A percentile compares a stretch with the other conserved stretches of the same genome.
Evolutionary conservation across 2,888 invertebrate species (phyloP).

Genomic region (Drosophila neoperkinsi): DNA sequence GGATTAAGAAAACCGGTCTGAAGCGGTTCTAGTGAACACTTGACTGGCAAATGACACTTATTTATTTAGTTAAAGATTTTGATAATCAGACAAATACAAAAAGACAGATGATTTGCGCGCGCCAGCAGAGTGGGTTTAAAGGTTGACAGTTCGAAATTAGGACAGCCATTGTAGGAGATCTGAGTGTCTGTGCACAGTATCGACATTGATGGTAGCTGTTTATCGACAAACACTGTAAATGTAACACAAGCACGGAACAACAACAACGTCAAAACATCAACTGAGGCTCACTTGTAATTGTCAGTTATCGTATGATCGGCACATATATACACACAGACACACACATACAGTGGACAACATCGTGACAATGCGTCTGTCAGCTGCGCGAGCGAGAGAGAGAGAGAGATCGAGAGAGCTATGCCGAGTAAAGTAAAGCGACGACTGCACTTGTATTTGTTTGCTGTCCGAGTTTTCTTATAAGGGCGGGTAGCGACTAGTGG

Average conservation of each 20-base stretch:
- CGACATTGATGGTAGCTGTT: conserved; percentile 27
- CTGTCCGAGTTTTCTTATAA: conserved; percentile 74
- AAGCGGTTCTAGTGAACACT: conserved; percentile 47
- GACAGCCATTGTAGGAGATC: conserved; percentile 41
- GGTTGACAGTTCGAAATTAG: conserved; percentile 25
- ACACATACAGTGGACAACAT: conserved; percentile 44
- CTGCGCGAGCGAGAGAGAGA: conserved; percentile 33
- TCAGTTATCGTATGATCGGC: conserved; percentile 67
- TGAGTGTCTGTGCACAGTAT: conserved; percentile 41
- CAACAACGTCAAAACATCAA: conserved; percentile 2
- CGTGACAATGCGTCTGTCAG: conserved; percentile 52
- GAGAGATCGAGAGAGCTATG: conserved; percentile 14
- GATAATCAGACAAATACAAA: conserved; percentile 47
- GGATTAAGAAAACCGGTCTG: conserved; percentile 46
- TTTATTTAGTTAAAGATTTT: conserved; percentile 37
- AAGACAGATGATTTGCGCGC: conserved; percentile 30
- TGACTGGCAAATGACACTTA: conserved; percentile 32
- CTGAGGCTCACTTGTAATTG: conserved; percentile 43
- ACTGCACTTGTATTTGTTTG: conserved; percentile 58
- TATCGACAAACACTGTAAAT: conserved; percentile 28
- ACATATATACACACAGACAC: conserved; percentile 5
- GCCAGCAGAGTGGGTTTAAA: conserved; percentile 44
- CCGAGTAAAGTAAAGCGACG: conserved; percentile 15
- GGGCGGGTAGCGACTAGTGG: conserved; percentile 56
- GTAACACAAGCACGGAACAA: conserved; percentile 14